Conservation (phyloP, 1,140 invertebrate species). For the Lepeophtheirus salmonis region DNA sequence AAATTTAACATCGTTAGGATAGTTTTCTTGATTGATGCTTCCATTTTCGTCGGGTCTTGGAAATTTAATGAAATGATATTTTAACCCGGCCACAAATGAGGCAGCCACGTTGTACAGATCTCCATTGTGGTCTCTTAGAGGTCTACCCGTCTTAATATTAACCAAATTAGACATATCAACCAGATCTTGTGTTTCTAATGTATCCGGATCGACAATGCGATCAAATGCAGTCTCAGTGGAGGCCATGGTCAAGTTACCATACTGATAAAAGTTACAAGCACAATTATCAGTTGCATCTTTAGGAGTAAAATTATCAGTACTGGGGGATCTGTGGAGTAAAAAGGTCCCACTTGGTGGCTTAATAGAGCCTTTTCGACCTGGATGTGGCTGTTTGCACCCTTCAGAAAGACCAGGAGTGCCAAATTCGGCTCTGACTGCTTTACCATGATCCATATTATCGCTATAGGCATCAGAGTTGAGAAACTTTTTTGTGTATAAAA, state of each 20-base stretch:
- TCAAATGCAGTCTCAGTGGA: conserved; percentile 25
- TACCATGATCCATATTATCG: neutral
- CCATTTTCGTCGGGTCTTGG: conserved; percentile 18
- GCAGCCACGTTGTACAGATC: conserved; percentile 25
- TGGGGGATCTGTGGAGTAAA: neutral
- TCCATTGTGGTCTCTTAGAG: conserved; percentile 21
- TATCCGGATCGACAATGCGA: conserved; percentile 24
- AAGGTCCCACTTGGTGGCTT: neutral
- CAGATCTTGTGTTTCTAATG: conserved; percentile 22
- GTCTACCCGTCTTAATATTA: conserved; percentile 21
- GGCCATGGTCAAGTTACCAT: conserved; percentile 24
- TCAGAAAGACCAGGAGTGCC: neutral
- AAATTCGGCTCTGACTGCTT: neutral
- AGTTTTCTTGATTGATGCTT: neutral
- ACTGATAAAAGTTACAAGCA: conserved; percentile 22
- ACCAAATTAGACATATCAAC: conserved; percentile 11
- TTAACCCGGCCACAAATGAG: conserved; percentile 23
- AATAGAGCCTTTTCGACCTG: neutral
- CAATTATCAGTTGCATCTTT: conserved; percentile 22
- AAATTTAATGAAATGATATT: conserved; percentile 25
- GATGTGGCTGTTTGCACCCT: neutral
- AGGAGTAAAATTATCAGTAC: neutral
- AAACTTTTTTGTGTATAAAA: conserved; percentile 2
- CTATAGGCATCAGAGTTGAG: conserved; percentile 10
- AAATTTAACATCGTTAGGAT: neutral